Conservation (phyloP, 92 coral and sea anemone species). For the Zoanthus sociatus region DNA sequence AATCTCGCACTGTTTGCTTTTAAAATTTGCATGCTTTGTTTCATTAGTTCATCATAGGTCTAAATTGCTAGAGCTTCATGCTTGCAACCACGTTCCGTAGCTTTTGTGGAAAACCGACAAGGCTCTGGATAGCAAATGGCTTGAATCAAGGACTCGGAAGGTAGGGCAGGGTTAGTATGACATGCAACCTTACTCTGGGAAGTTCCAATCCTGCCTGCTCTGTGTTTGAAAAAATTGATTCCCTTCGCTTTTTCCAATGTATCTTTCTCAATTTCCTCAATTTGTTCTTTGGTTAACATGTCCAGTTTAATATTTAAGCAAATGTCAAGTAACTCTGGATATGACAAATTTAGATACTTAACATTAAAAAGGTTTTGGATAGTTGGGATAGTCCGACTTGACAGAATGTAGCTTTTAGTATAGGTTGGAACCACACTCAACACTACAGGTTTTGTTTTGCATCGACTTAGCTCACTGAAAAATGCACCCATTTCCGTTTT, state of each 20-base stretch:
- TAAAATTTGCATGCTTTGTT: not conserved
- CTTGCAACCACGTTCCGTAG: constrained; percentile 48
- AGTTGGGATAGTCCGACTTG: not conserved
- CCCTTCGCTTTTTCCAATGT: constrained; percentile 50
- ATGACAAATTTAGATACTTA: not conserved
- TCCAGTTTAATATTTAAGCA: not conserved
- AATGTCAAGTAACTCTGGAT: not conserved
- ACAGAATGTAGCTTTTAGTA: too few species aligned
- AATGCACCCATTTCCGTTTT: too few species aligned
- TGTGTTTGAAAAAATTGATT: constrained; percentile 69
- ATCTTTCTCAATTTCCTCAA: not conserved
- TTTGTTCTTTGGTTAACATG: not conserved
- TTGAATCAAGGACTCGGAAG: constrained; percentile 67
- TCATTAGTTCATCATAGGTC: constrained; percentile 55
- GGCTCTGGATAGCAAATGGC: constrained; percentile 64
- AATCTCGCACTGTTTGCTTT: not conserved
- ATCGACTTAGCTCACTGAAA: too few species aligned
- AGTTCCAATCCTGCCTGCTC: constrained; percentile 80
- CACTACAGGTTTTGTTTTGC: too few species aligned
- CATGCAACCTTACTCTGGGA: constrained; percentile 63
- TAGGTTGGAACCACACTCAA: too few species aligned
- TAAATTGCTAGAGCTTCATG: constrained; percentile 54
- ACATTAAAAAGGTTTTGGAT: not conserved
- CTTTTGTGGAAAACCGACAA: constrained; percentile 35
- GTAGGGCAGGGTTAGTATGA: constrained; percentile 70